Base-by-base conservation (phyloP, 1,140 invertebrate genomes). In the Lasioglossum baleicum region DNA sequence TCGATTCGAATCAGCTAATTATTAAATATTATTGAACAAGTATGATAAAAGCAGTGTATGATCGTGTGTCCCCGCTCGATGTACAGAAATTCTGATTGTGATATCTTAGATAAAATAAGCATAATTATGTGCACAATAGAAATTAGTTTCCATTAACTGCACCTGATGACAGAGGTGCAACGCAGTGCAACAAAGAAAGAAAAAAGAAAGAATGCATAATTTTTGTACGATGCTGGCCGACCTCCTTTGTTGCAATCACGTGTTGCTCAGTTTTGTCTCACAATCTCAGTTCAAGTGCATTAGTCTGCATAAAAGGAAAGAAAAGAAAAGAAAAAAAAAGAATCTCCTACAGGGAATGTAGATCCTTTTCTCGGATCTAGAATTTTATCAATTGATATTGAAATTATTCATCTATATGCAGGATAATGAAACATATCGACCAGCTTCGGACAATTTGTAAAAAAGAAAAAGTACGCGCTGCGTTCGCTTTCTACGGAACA, bases 121-220 rank as follows among this genome's bases (percentile, higher is more conserved):
- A 64, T 78, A 60, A 78, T 72, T 72, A 64, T 64, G 35, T 31
- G 51, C 7, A 53, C 26, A 11, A 22, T 63, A n/a, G 0, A 72
- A 44, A 26, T 20, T 78, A 56, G 7, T 78, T 72, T 51, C 51
- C n/a, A 71, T 72, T 53, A 71, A 63, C n/a, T n/a, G 51, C 31
- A n/a, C 31, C n/a, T n/a, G n/a, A n/a, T 15, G 1, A 44, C 53
- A 72, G 7, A 0, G 7, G 0, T 31, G 7, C 7, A 35, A 65
- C 44, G 6, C 26, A 15, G n/a, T 22, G n/a, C 53, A 68, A 40
- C 35, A 63, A 35, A 26, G 26, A 26, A 40, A n/a, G 10, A 15
- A n/a, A 42, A 7, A 51, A 70, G 26, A 15, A 17, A 42, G 11
- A 8, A 13, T n/a, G 44, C 68, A 42, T 31, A 20, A 20, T 7